These are phyloP conservation scores for Aldrovandia affinis DNA, from an alignment of 2,797 vertebrate species.

Conservation along the genomic window DNA sequence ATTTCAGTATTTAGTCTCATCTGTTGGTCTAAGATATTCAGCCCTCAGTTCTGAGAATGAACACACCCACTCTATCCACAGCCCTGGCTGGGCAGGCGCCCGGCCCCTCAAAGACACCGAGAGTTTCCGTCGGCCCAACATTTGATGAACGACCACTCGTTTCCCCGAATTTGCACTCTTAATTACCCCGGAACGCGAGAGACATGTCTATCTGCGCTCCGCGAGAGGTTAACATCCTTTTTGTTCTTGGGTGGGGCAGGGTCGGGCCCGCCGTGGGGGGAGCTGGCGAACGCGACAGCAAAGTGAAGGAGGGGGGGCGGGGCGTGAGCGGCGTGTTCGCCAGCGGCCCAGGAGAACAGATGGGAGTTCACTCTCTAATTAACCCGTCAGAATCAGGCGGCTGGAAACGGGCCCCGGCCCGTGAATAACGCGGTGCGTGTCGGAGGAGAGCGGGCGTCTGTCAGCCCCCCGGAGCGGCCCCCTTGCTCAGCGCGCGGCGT, in stretches of 20 bases:
- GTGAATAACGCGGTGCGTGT: slow-evolving; percentile 79
- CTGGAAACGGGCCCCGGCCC: slow-evolving; percentile 80
- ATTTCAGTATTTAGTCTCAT: not conserved
- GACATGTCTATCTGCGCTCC: slow-evolving; percentile 17
- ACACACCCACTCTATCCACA: not conserved
- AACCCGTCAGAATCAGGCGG: slow-evolving; percentile 82
- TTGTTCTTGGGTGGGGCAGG: not conserved
- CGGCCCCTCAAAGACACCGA: not conserved
- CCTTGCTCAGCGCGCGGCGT: slow-evolving; percentile 70
- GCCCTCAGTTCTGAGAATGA: slow-evolving; percentile 7
- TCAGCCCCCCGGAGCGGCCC: slow-evolving; percentile 66
- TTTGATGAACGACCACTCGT: slow-evolving; percentile 29
- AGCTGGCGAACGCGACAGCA: slow-evolving; percentile 21
- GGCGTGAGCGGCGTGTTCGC: slow-evolving; percentile 41
- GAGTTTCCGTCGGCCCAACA: not conserved
- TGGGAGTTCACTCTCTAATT: slow-evolving; percentile 86
- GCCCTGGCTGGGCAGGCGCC: not conserved
- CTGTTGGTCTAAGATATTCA: not conserved
- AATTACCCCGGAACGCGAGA: slow-evolving; percentile 30
- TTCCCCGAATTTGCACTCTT: slow-evolving; percentile 22
- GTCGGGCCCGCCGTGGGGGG: not conserved
- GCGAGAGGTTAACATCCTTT: not conserved
- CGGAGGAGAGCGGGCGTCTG: slow-evolving; percentile 49
- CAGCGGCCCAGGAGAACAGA: slow-evolving; percentile 80
- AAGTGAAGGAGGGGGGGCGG: not conserved